A percentile compares a stretch with the other conserved stretches of the same genome.
phyloP scores from a whole-genome alignment of 2,113 vertebrate genomes.

The Mus spicilegus region DNA sequence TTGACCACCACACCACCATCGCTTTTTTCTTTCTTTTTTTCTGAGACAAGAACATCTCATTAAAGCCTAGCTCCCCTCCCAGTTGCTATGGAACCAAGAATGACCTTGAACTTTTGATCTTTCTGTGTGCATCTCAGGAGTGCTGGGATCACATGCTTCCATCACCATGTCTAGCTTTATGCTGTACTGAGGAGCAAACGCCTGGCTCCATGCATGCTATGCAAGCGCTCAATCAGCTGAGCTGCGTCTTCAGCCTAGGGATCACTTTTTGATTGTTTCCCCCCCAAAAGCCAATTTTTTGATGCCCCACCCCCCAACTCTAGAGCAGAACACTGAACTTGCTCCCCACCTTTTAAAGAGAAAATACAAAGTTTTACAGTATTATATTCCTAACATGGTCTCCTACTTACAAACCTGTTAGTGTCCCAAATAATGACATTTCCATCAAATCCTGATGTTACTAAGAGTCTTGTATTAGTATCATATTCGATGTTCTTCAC shows the following conservation, averaged over 20 bases:
- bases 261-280: neutral
- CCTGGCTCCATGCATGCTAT: neutral
- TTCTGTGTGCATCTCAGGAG: neutral
- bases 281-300: neutral
- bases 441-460: conserved; percentile 98
- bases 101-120: neutral
- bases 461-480: conserved; percentile 96
- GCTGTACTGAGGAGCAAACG: neutral
- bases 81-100: neutral
- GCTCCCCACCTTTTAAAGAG: conserved; percentile 39
- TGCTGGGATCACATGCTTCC: neutral
- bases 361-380: conserved; percentile 3
- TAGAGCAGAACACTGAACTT: conserved; percentile 28
- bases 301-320: neutral
- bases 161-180: neutral
- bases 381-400: conserved; percentile 63
- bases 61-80: neutral
- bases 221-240: neutral
- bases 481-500: conserved; percentile 99
- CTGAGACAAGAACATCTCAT: neutral
- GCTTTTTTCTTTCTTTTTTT: neutral
- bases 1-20: neutral
- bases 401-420: conserved; percentile 91
- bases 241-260: neutral
- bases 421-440: conserved; percentile 99